Conservation (phyloP, 2,888 invertebrate genomes). For the Drosophila fungiperda region DNA sequence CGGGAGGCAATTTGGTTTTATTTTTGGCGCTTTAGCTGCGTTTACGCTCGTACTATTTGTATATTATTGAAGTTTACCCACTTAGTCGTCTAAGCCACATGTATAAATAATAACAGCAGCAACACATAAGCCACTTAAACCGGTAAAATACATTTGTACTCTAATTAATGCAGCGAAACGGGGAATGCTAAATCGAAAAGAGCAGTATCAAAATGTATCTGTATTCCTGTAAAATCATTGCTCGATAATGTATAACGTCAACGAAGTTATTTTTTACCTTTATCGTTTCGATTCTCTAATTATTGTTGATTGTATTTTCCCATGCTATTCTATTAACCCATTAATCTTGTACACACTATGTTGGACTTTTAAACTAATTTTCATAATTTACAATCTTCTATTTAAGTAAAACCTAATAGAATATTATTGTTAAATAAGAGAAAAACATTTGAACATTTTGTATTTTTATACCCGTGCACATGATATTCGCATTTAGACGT, state of each 20-base stretch:
- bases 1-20: conserved; percentile 24
- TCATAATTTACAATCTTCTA: no score
- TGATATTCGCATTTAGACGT: neutral
- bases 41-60: conserved; percentile 16
- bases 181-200: conserved; percentile 1
- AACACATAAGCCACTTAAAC: neutral
- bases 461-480: neutral
- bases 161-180: conserved; percentile 18
- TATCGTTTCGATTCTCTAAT: neutral
- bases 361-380: neutral
- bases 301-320: neutral
- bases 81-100: conserved; percentile 13
- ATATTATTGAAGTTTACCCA: conserved; percentile 19
- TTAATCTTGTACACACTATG: neutral
- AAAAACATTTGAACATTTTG: neutral
- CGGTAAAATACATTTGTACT: conserved; percentile 4
- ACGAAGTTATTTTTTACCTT: neutral
- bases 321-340: neutral
- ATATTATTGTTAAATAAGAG: neutral
- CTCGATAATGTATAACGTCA: neutral
- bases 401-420: neutral
- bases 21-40: conserved; percentile 5
- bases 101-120: conserved; percentile 6
- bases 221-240: neutral
- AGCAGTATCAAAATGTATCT: neutral